Base-by-base conservation (phyloP, 2,797 vertebrate genomes). In the Poecile montanus region DNA sequence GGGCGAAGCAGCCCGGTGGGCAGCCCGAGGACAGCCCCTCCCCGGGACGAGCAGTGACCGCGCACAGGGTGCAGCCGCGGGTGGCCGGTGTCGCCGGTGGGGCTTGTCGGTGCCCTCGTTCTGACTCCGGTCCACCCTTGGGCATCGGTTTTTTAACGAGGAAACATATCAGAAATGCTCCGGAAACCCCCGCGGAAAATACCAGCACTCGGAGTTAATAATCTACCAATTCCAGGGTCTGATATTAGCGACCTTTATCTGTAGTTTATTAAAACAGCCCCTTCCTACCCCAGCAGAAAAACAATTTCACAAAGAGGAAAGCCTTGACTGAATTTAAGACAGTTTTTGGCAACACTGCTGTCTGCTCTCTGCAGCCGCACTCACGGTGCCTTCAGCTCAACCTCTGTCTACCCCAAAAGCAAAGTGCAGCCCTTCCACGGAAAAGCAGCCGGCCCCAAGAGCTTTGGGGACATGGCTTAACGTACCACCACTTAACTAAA, bases 351-450 rank as follows among this genome's bases (percentile, higher is more conserved):
- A 44, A 8, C 0, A 7, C 50, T 32, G 60, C 53, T 10, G 1
- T 5, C 4, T 19, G 42, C 25, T 60, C 34, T 29, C 80, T 8
- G 38, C 61, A 54, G 45, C 53, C 17, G 2, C 34, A 1, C 11
- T 29, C 26, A 13, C 0, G 0, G 62, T 16, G 38, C 66, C 57
- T 61, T 44, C 27, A 5, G 53, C 23, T 54, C 72, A 30, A 6
- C 15, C 56, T n/a, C 57, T 34, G 4, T 13, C 26, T 27, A 2
- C 20, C 56, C 40, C 5, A 9, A 29, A 51, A 56, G 70, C 1
- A 1, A 47, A 48, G 50, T 0, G 12, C 6, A 32, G 29, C 50
- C 29, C 45, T 82, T 22, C 63, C 51, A 29, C 1, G 0, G 65
- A 70, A 72, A 71, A 83, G 18, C 53, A 40, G 22, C 44, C 71